These are phyloP conservation scores for Glossophaga mutica DNA, from an alignment of 2,797 vertebrate genomes.

Conservation along the genomic window DNA sequence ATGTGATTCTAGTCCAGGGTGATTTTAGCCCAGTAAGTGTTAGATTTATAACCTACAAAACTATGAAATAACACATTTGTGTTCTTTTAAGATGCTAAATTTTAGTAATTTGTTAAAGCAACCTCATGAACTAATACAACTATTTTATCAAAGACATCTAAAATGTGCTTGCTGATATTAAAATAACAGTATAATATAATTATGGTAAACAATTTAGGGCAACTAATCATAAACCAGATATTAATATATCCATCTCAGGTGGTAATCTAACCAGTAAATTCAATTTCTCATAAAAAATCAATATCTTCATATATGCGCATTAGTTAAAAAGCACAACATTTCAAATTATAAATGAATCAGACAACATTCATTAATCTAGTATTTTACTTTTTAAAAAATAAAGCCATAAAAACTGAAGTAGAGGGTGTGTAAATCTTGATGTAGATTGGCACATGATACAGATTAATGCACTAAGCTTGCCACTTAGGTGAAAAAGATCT, in stretches of 20 bases:
- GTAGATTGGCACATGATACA: background rate
- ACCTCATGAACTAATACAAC: background rate
- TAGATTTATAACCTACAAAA: background rate
- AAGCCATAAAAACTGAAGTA: background rate
- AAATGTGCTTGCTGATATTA: background rate
- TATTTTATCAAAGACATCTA: background rate
- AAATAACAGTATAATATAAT: background rate
- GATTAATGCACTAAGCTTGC: background rate
- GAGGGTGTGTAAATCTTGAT: background rate
- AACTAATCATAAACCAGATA: background rate
- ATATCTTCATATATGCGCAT: background rate
- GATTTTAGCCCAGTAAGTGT: background rate
- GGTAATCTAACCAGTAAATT: background rate
- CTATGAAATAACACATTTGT: background rate
- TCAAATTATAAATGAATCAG: background rate
- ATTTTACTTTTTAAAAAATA: background rate
- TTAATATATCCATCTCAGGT: background rate
- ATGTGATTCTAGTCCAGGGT: background rate
- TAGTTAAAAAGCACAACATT: background rate
- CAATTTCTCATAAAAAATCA: background rate
- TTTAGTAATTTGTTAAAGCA: background rate
- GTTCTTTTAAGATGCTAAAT: background rate
- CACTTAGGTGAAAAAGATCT: background rate
- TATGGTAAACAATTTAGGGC: background rate
- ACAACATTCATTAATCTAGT: background rate